Conservation (phyloP, 2,113 vertebrate genomes). For the Menura novaehollandiae region DNA sequence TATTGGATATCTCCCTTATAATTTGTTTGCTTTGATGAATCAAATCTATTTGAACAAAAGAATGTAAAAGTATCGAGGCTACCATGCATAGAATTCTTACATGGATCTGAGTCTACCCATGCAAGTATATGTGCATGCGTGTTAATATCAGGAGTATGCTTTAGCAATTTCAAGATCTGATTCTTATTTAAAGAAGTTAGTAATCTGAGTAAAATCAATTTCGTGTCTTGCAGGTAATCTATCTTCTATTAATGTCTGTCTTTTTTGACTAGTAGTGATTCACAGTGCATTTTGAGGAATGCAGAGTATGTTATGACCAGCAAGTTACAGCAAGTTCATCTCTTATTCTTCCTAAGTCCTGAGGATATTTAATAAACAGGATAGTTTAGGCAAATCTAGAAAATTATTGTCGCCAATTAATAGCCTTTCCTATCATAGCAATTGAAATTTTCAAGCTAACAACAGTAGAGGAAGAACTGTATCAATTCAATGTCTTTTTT, state of each 20-base stretch:
- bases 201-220: not conserved
- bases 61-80: not conserved
- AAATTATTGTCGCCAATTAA: not conserved
- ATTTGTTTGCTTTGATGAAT: not conserved
- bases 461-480: not conserved
- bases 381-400: not conserved
- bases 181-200: not conserved
- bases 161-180: not conserved
- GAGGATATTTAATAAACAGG: not conserved
- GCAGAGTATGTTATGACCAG: not conserved
- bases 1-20: not conserved
- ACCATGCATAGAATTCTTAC: not conserved
- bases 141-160: not conserved
- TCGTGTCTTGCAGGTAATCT: not conserved
- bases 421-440: not conserved
- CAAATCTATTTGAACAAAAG: not conserved
- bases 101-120: not conserved
- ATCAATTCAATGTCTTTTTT: not conserved
- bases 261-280: not conserved
- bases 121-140: not conserved
- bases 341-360: not conserved
- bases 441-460: not conserved
- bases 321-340: conserved; percentile 13
- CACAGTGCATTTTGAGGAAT: not conserved
- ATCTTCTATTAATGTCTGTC: not conserved